Conservation (phyloP, 2,888 invertebrate genomes). For the Halocaridina rubra region DNA sequence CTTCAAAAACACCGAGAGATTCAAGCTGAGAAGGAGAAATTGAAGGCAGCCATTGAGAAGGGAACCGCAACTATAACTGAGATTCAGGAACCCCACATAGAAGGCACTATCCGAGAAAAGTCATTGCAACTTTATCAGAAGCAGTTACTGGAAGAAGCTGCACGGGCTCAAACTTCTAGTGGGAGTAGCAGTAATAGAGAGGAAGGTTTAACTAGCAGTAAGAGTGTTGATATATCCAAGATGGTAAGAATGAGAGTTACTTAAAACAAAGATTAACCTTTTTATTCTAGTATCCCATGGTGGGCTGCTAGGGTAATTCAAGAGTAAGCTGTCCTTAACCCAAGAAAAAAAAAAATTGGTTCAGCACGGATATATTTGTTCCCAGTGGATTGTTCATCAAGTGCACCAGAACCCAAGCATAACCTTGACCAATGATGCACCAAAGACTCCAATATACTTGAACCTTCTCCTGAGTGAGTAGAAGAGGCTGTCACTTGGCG, state of each 20-base stretch:
- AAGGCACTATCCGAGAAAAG: conserved; percentile 40
- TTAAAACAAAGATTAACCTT: background rate
- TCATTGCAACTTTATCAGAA: conserved; percentile 42
- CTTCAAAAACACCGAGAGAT: conserved; percentile 35
- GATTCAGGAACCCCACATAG: conserved; percentile 22
- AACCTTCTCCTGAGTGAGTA: no score
- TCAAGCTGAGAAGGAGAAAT: conserved; percentile 22
- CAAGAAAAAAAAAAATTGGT: background rate
- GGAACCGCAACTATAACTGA: conserved; percentile 16
- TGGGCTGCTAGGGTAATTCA: background rate
- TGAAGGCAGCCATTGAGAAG: conserved; percentile 23
- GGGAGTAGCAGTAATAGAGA: background rate
- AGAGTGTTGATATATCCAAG: background rate
- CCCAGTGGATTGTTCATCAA: background rate
- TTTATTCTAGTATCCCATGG: background rate
- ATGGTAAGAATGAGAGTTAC: background rate
- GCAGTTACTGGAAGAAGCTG: conserved; percentile 37
- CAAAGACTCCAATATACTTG: no score
- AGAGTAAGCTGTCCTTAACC: background rate
- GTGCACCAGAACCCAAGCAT: background rate
- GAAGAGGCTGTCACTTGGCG: no score
- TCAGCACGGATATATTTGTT: background rate
- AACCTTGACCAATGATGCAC: no score
- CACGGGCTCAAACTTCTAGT: background rate
- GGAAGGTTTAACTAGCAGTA: background rate